A percentile compares a stretch with the other conserved stretches of the same genome.
phyloP scores from a whole-genome alignment of 2,888 invertebrate genomes.

The Leptogaster cylindrica region DNA sequence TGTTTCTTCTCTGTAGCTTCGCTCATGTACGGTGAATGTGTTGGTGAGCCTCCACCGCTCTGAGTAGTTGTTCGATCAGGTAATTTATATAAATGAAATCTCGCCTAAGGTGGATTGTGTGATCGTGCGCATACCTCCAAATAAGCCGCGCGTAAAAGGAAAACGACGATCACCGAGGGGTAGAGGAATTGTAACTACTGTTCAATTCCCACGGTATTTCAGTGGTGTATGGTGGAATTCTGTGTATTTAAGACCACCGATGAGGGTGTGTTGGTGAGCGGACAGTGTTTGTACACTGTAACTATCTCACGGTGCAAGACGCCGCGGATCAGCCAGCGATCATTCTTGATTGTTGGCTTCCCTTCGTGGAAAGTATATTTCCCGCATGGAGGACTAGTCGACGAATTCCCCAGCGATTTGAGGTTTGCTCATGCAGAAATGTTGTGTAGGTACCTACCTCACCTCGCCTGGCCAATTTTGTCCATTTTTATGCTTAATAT shows the following conservation, averaged over 20 bases:
- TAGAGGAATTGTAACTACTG: conserved; percentile 54
- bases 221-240: conserved; percentile 13
- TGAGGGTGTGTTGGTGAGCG: not conserved
- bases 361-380: conserved; percentile 25
- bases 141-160: conserved; percentile 29
- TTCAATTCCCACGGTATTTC: conserved; percentile 60
- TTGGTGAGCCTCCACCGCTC: not conserved
- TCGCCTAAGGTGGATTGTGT: conserved; percentile 45
- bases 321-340: conserved; percentile 28
- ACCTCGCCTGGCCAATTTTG: conserved; percentile 9
- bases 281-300: conserved; percentile 16
- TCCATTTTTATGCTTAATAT: conserved; percentile 32
- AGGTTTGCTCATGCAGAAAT: conserved; percentile 27
- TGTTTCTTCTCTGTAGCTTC: not conserved
- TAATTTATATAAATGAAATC: conserved; percentile 47
- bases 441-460: conserved; percentile 6
- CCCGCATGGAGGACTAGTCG: conserved; percentile 16
- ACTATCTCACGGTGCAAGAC: conserved; percentile 30
- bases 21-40: conserved; percentile 7
- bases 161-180: conserved; percentile 41
- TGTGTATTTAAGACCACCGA: not conserved
- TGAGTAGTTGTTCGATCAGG: conserved; percentile 33
- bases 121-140: conserved; percentile 46
- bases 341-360: conserved; percentile 31
- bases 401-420: conserved; percentile 13